Percentiles rank a stretch among this genome's conserved stretches.
Evolutionary conservation across 2,113 vertebrate genomes (phyloP).

Genomic region (Monopterus albus): DNA sequence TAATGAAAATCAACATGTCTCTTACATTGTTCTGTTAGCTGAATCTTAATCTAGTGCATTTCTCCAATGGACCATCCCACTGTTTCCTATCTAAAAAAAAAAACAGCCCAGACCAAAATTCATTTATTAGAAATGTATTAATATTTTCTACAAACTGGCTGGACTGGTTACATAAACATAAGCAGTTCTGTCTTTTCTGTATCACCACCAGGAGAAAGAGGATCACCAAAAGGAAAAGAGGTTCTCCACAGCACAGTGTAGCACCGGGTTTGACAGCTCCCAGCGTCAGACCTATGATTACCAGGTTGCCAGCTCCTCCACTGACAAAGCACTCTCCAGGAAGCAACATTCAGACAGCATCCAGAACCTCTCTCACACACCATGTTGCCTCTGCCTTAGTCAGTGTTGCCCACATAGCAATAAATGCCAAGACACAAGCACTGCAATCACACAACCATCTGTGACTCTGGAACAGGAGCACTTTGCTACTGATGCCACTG

Average conservation of each 20-base stretch:
- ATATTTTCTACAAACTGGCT: too few relatives aligned
- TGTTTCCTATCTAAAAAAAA: too few relatives aligned
- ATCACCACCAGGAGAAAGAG: conserved; percentile 28
- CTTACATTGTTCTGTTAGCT: too few relatives aligned
- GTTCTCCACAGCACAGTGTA: conserved; percentile 20
- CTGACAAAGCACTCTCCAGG: conserved; percentile 82
- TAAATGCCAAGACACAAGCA: conserved; percentile 70
- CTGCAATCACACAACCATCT: conserved; percentile 42
- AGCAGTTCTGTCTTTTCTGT: neutral
- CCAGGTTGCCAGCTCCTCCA: conserved; percentile 85
- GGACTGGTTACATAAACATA: conserved; percentile 14
- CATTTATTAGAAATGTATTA: too few relatives aligned
- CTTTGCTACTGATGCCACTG: conserved; percentile 19
- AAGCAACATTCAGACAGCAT: conserved; percentile 79
- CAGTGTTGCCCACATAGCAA: conserved; percentile 84
- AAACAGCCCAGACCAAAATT: too few relatives aligned
- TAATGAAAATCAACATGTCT: too few relatives aligned
- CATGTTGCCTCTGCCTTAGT: conserved; percentile 83
- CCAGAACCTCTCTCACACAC: conserved; percentile 63
- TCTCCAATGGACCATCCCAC: too few relatives aligned
- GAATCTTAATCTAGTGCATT: too few relatives aligned
- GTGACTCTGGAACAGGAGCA: conserved; percentile 29
- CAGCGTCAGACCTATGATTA: conserved; percentile 40
- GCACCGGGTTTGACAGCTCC: conserved; percentile 6
- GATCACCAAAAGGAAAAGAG: conserved; percentile 35